Percentiles rank a stretch among this genome's conserved stretches.
Evolutionary conservation across 2,888 invertebrate species (phyloP).

Genomic region (Poecilus cupreus): DNA sequence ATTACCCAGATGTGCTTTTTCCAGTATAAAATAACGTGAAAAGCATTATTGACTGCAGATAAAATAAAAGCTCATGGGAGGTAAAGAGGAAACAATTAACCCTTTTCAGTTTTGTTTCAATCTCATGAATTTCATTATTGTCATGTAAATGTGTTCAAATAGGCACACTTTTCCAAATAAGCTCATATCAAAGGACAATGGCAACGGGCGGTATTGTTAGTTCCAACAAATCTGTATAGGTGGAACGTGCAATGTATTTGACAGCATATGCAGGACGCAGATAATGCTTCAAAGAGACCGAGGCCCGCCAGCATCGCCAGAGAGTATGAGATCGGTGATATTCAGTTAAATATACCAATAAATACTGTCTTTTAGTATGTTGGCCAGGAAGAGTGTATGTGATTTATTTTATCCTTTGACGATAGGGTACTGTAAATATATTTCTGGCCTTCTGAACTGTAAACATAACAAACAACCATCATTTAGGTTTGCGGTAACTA

Average conservation of each 20-base stretch:
- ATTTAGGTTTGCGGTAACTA: too few species aligned
- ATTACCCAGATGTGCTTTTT: too few species aligned
- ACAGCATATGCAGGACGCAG: conserved; percentile 45
- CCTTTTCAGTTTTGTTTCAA: conserved; percentile 25
- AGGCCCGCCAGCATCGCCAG: not conserved
- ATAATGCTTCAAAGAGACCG: conserved; percentile 50
- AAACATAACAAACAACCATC: too few species aligned
- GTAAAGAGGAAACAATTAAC: conserved; percentile 29
- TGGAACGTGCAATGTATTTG: conserved; percentile 33
- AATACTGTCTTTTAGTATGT: too few species aligned
- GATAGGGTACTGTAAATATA: too few species aligned
- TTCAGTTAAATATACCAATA: not conserved
- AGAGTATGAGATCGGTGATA: not conserved
- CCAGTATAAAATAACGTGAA: too few species aligned
- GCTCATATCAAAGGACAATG: conserved; percentile 9
- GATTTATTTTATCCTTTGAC: too few species aligned
- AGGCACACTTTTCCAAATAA: not conserved
- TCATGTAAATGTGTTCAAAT: conserved; percentile 18
- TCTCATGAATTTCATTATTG: conserved; percentile 27
- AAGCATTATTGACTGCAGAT: not conserved
- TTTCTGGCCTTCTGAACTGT: too few species aligned
- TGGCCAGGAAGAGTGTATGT: too few species aligned
- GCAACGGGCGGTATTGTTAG: not conserved
- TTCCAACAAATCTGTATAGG: conserved; percentile 30
- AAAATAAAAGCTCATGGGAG: not conserved